phyloP scores from a whole-genome alignment of 2,888 invertebrate species.

The Nesidiocoris tenuis region DNA sequence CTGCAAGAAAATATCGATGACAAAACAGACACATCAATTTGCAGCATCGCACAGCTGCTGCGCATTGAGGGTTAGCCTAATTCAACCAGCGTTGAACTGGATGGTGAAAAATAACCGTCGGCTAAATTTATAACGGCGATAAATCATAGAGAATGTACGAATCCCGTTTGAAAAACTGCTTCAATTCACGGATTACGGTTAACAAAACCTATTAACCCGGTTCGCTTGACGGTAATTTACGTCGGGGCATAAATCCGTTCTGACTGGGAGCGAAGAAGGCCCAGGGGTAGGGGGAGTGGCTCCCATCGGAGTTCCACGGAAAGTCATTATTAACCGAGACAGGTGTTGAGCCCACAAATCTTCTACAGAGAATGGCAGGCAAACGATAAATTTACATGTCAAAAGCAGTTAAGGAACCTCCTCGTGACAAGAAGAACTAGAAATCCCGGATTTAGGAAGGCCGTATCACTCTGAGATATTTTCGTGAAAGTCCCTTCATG shows the following conservation, averaged over 20 bases:
- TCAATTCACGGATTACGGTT: neutral
- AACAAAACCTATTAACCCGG: neutral
- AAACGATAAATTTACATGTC: neutral
- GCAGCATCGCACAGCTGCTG: neutral
- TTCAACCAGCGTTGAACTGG: neutral
- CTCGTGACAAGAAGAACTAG: neutral
- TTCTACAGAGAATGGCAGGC: neutral
- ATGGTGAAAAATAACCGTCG: neutral
- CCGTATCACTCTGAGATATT: no score
- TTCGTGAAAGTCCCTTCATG: no score
- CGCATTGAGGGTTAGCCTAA: neutral
- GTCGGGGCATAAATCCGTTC: neutral
- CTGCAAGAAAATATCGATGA: no score
- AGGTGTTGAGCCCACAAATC: slow-evolving; percentile 28
- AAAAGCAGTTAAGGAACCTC: neutral
- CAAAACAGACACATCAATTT: neutral
- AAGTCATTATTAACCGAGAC: slow-evolving; percentile 16
- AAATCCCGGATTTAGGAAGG: neutral
- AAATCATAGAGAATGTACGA: neutral
- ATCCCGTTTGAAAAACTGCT: neutral
- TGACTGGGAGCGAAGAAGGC: neutral
- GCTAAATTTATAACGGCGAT: neutral
- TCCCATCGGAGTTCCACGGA: neutral
- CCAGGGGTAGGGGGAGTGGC: neutral
- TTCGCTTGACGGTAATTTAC: neutral